These are phyloP conservation scores for Trichosurus vulpecula DNA, from an alignment of 2,797 vertebrate species.

Conservation along the genomic window DNA sequence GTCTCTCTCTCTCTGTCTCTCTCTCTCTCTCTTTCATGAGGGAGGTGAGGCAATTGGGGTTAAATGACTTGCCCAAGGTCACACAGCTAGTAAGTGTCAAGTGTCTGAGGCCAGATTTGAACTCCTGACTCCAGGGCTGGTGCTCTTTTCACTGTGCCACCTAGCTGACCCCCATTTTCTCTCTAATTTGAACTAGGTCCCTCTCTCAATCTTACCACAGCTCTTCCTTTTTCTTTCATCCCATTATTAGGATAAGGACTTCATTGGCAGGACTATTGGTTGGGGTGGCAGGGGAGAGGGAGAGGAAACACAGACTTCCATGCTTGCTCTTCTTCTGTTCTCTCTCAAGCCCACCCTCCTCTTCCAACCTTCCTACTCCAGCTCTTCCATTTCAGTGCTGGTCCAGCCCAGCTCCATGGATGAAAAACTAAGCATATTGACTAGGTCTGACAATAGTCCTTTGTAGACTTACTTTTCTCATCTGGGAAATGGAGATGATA, in stretches of 20 bases:
- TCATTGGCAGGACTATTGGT: not conserved
- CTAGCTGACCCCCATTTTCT: too few species aligned
- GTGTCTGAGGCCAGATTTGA: too few species aligned
- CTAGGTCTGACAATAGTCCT: not conserved
- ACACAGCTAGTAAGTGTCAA: too few species aligned
- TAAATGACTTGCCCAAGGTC: too few species aligned
- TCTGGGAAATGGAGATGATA: not conserved
- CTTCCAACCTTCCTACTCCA: not conserved
- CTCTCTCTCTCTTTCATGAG: too few species aligned
- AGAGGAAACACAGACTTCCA: not conserved
- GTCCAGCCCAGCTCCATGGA: not conserved
- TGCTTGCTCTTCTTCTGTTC: not conserved
- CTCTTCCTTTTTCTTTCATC: not conserved
- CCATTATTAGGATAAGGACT: not conserved
- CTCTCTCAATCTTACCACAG: not conserved
- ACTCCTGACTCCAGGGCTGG: too few species aligned
- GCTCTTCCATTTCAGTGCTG: not conserved
- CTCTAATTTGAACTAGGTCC: not conserved
- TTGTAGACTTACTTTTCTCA: not conserved
- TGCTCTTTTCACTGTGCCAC: too few species aligned
- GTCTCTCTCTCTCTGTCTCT: too few species aligned
- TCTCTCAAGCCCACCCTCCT: not conserved
- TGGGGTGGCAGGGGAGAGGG: not conserved
- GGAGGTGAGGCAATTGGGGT: too few species aligned
- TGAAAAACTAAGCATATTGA: not conserved